Evolutionary conservation across 2,888 invertebrate genomes (phyloP), one percentile per base, ranked within the genome.

Genomic region (Nymphalis urticae): DNA sequence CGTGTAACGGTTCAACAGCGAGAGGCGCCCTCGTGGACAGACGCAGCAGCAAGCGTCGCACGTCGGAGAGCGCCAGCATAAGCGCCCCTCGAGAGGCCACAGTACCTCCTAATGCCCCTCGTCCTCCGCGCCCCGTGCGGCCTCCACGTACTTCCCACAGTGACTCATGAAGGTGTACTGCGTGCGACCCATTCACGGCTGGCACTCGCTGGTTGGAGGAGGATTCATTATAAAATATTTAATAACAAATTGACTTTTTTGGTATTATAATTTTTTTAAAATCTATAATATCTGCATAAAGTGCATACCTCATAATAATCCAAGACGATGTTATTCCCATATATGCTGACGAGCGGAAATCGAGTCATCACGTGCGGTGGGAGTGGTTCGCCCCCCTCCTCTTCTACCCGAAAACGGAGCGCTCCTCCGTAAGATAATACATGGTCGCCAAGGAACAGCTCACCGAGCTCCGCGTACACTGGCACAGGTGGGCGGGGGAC

Each of bases 371-470:
- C 85, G 3, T 95, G 92, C 6, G 89, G 86, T 0, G 92, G 85
- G 48, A 95, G 94, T 24, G 94, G 90, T 48, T 93, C 93, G 0
- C 94, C 93, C 0, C 93, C 93, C 58, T 95, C 95, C 73, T 95
- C 95, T 64, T 96, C 94, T 0, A 96, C 94, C 1, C 94, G 93
- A 84, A 98, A 98, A 73, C 96, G 94, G 61, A 99, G 89, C 73
- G 95, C 95, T 6, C 99, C 99, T 36, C 98, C 98, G 87, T 99
- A 99, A 27, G 98, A 98, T 72, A 96, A 94, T 19, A 97, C 95
- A 84, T 96, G 93, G 87, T 99, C 99, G 0, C 97, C 98, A 17
- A 96, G 94, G 85, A 98, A 97, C 65, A 95, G 93, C 13, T 94
- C 92, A 0, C 98, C 97, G 19, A 99, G 89, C 77, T 94, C 95